phyloP scores from a whole-genome alignment of 2,797 vertebrate genomes.

The Sylvilagus floridanus region DNA sequence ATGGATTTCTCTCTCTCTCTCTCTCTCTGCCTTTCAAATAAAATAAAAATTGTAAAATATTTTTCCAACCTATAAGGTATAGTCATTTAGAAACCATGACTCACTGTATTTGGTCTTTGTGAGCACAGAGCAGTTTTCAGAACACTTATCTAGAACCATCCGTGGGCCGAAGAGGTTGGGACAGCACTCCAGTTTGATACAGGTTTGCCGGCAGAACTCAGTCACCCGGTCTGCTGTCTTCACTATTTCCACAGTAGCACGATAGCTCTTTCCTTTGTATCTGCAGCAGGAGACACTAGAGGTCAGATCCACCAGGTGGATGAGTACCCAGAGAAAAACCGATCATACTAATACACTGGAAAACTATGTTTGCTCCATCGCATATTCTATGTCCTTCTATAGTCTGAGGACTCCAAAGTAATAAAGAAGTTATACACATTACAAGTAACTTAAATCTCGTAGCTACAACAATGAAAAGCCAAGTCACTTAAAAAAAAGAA shows the following conservation, averaged over 20 bases:
- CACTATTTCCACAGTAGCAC: conserved; percentile 97
- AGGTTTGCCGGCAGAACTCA: conserved; percentile 98
- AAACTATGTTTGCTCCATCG: conserved; percentile 55
- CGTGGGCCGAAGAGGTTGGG: conserved; percentile 97
- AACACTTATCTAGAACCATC: conserved; percentile 97
- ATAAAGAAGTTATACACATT: neutral
- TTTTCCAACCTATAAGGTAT: neutral
- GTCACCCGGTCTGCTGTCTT: conserved; percentile 96
- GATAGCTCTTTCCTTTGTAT: conserved; percentile 99
- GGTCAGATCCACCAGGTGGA: conserved; percentile 10
- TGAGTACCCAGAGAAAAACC: conserved; percentile 61
- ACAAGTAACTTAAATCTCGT: conserved; percentile 56
- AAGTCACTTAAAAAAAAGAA: conserved; percentile 32
- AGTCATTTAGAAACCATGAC: conserved; percentile 77
- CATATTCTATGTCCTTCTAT: neutral
- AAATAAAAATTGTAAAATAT: too few species aligned
- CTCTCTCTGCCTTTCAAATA: too few species aligned
- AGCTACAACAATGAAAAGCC: conserved; percentile 27
- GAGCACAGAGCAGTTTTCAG: conserved; percentile 99
- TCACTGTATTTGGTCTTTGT: conserved; percentile 99
- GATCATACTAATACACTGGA: neutral
- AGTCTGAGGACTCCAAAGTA: conserved; percentile 42
- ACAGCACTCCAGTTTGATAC: conserved; percentile 98
- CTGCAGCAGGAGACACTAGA: conserved; percentile 86
- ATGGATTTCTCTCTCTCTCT: too few species aligned